Evolutionary conservation across 2,888 invertebrate genomes (phyloP).

Genomic region (Mythimna ferrago): DNA sequence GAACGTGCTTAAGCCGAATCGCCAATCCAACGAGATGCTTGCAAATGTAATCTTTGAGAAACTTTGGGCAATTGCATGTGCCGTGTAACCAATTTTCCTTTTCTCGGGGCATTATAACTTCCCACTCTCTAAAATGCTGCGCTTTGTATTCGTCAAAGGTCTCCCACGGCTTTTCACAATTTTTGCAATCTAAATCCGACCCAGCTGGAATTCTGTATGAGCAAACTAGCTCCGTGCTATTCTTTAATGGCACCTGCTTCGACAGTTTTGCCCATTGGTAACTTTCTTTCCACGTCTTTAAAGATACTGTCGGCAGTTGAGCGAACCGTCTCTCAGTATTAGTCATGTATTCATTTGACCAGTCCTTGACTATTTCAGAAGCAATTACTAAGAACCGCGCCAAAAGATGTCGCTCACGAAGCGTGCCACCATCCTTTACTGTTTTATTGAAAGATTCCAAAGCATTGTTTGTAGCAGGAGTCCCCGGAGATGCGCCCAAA

Average conservation of each 20-base stretch:
- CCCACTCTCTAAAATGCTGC: constrained; percentile 3
- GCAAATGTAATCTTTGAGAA: constrained; percentile 8
- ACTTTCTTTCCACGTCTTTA: neutral
- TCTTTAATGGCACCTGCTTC: neutral
- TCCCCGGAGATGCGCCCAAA: no score
- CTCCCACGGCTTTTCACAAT: constrained; percentile 4
- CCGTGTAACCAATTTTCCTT: constrained; percentile 10
- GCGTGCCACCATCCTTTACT: no score
- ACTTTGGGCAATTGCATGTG: constrained; percentile 19
- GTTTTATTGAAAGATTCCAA: no score
- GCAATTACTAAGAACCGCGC: neutral
- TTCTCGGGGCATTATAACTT: constrained; percentile 3
- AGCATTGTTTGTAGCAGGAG: no score
- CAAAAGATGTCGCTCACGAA: neutral
- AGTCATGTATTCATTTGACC: neutral
- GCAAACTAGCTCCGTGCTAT: no score
- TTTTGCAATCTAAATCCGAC: no score
- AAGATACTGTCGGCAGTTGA: neutral
- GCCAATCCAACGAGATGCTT: constrained; percentile 22
- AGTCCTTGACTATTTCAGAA: neutral
- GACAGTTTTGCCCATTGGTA: neutral
- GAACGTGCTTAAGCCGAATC: constrained; percentile 12
- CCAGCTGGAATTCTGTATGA: no score
- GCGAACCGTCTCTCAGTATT: neutral
- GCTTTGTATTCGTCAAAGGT: constrained; percentile 22